These are phyloP conservation scores for Miichthys miiuy DNA, from an alignment of 2,797 vertebrate species.

Conservation along the genomic window DNA sequence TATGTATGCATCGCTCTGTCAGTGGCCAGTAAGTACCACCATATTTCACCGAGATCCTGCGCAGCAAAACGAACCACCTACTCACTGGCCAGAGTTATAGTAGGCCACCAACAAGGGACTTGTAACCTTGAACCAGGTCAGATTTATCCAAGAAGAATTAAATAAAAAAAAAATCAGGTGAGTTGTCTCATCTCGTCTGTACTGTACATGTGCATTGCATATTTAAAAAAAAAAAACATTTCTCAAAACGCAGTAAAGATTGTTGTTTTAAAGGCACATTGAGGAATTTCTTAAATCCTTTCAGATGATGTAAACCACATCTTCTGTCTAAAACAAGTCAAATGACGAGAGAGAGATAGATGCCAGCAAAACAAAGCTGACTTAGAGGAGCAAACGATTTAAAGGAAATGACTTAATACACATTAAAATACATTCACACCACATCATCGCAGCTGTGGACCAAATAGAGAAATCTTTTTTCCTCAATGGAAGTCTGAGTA, in stretches of 20 bases:
- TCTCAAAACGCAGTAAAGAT: background rate
- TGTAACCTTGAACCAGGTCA: too few relatives aligned
- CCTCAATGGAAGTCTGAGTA: background rate
- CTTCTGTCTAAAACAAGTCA: conserved; percentile 18
- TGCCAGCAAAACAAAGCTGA: conserved; percentile 21
- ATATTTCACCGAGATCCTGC: background rate
- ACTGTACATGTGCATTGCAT: background rate
- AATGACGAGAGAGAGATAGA: conserved; percentile 2
- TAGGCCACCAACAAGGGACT: too few relatives aligned
- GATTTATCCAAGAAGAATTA: too few relatives aligned
- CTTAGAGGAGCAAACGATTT: conserved; percentile 19
- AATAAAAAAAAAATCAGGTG: too few relatives aligned
- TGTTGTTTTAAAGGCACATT: background rate
- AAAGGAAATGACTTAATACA: conserved; percentile 28
- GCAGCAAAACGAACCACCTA: conserved; percentile 5
- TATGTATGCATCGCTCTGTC: background rate
- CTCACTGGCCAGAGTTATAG: too few relatives aligned
- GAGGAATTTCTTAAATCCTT: conserved; percentile 2
- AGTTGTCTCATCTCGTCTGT: background rate
- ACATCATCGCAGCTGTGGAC: background rate
- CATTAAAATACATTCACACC: conserved; percentile 26
- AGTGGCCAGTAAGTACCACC: background rate
- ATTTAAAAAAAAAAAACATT: background rate
- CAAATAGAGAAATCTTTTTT: too few relatives aligned
- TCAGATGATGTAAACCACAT: background rate